phyloP scores from a whole-genome alignment of 1,140 invertebrate species.

The Drosophila virilis region DNA sequence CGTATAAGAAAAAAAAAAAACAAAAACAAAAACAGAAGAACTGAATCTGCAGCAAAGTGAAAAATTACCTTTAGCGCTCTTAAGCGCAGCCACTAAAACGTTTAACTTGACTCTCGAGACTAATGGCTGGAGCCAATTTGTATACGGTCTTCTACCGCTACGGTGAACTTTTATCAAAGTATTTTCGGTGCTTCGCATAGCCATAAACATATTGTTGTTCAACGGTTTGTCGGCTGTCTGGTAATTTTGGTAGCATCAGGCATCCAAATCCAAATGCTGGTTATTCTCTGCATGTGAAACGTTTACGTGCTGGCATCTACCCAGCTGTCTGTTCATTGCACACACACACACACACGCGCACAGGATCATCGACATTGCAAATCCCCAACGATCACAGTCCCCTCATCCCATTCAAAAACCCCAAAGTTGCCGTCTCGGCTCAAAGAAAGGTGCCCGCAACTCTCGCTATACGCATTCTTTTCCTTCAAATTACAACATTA shows the following conservation, averaged over 20 bases:
- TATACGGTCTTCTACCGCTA: conserved; percentile 52
- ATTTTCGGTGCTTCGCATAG: conserved; percentile 73
- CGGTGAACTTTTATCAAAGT: conserved; percentile 62
- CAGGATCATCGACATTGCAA: conserved; percentile 10
- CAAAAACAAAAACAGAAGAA: conserved; percentile 49
- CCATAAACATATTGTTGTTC: conserved; percentile 62
- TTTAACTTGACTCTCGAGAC: conserved; percentile 76
- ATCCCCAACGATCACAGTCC: not conserved
- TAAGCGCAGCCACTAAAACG: conserved; percentile 80
- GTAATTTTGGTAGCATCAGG: conserved; percentile 57
- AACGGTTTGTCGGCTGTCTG: conserved; percentile 15
- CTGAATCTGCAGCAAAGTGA: conserved; percentile 69
- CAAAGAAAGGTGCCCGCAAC: conserved; percentile 52
- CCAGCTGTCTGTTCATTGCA: conserved; percentile 35
- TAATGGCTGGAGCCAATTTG: conserved; percentile 76
- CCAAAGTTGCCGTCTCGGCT: conserved; percentile 2
- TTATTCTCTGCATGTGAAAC: conserved; percentile 59
- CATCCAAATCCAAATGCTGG: conserved; percentile 36
- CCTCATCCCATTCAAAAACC: not conserved
- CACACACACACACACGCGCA: not conserved
- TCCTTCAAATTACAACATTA: conserved; percentile 76
- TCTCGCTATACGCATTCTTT: conserved; percentile 58
- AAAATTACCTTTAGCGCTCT: conserved; percentile 46
- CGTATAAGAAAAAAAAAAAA: conserved; percentile 58
- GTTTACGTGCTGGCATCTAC: conserved; percentile 77